Percentiles rank a stretch among this genome's conserved stretches.
phyloP scores from a whole-genome alignment of 2,888 invertebrate genomes.

The Cataglyphis rosenhaueri region DNA sequence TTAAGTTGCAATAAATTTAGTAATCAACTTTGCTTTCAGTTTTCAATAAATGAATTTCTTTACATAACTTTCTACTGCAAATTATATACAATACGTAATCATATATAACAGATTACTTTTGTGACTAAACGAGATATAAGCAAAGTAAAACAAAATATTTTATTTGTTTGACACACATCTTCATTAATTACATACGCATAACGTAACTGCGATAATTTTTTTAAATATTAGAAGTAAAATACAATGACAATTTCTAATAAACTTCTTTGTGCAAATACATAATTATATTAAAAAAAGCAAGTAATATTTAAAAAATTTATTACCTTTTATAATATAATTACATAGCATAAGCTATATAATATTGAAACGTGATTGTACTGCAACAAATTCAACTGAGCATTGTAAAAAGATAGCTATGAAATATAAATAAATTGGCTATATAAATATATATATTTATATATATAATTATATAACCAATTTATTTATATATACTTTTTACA shows the following conservation, averaged over 20 bases:
- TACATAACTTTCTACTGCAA: neutral
- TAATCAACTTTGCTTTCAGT: neutral
- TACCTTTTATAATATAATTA: neutral
- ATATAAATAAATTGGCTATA: neutral
- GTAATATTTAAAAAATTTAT: neutral
- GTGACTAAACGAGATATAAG: neutral
- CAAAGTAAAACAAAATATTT: conserved; percentile 9
- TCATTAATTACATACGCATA: neutral
- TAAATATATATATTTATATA: neutral
- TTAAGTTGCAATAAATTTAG: neutral
- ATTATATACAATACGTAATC: neutral
- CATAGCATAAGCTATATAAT: neutral
- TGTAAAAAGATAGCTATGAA: neutral
- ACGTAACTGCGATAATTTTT: conserved; percentile 4
- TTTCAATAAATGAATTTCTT: neutral
- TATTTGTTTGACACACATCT: conserved; percentile 28
- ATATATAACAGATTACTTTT: neutral
- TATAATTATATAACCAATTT: too few species aligned
- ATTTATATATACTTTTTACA: neutral
- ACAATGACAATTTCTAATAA: neutral
- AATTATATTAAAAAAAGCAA: neutral
- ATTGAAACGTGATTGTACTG: neutral
- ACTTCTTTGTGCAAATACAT: neutral
- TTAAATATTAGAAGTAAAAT: neutral
- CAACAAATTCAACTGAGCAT: neutral